Base-by-base conservation (phyloP, 2,113 vertebrate species). In the Pterocles orientalis region DNA sequence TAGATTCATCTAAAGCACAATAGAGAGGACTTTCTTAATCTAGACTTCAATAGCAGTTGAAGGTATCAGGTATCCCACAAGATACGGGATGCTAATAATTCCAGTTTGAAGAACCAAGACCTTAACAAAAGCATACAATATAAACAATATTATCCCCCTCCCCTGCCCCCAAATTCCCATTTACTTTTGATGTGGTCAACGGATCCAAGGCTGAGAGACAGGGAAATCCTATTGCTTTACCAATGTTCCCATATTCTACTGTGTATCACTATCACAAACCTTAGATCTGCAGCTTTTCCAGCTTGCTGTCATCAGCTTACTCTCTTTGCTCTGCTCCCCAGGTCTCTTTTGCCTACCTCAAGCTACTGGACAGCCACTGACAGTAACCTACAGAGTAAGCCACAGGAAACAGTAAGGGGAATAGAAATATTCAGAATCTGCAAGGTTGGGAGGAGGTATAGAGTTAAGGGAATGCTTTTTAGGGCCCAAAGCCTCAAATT, bases 131-230 rank as follows among this genome's bases (percentile, higher is more conserved):
- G 4, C 5, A 51, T 8, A 8, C 21, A 66, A 33, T 4, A 51
- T 7, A n/a, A 31, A 53, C 2, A 62, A 4, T 19, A 36, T 50
- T 50, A 9, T 0, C 10, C n/a, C 54, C 28, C 2, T 1, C 2
- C 14, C 14, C 21, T 41, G 41, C n/a, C 57, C 23, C 10, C 2
- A 18, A 73, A 86, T 77, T 85, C 54, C 5, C 10, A 33, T 64
- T 90, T 86, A 28, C 4, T 62, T 68, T 61, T 36, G 23, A 50
- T 6, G 3, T 4, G 29, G 43, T 21, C 64, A 75, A 9, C 14
- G 33, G 56, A 43, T 29, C 26, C 58, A 26, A 39, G 64, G 14
- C n/a, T 86, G 34, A 73, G 73, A 50, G 25, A 36, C 14, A 25
- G 15, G 10, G 18, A 84, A 89, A 71, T 66, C 19, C 33, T 57